phyloP scores from a whole-genome alignment of 2,888 invertebrate genomes.

The Neria commutata region DNA sequence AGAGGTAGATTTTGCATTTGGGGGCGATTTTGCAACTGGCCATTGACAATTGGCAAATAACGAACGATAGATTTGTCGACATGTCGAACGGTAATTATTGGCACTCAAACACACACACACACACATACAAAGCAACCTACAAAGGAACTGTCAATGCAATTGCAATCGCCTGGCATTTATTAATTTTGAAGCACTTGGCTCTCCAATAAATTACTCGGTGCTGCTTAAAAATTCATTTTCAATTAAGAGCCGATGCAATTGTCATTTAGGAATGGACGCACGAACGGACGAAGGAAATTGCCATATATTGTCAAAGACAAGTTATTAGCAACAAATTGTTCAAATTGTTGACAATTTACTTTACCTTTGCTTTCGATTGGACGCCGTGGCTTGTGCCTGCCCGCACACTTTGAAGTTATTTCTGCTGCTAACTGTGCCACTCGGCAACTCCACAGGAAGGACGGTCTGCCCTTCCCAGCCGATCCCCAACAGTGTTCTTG shows the following conservation, averaged over 20 bases:
- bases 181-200: too few species aligned
- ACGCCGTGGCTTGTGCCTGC: too few species aligned
- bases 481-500: too few species aligned
- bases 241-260: neutral
- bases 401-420: slow-evolving; percentile 3
- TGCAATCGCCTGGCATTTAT: neutral
- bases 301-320: neutral
- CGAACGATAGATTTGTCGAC: neutral
- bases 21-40: too few species aligned
- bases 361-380: neutral
- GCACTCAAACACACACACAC: neutral
- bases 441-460: too few species aligned
- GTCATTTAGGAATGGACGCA: too few species aligned
- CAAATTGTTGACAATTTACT: neutral
- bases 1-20: slow-evolving; percentile 16
- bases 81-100: neutral
- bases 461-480: too few species aligned
- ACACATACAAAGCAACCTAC: neutral
- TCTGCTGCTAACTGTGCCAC: too few species aligned
- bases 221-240: neutral
- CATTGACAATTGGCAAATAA: slow-evolving; percentile 29
- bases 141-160: neutral
- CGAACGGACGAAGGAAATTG: too few species aligned
- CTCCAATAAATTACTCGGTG: too few species aligned
- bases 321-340: neutral